Conservation (phyloP, 2,888 invertebrate species). For the Drosophila aldrichi region DNA sequence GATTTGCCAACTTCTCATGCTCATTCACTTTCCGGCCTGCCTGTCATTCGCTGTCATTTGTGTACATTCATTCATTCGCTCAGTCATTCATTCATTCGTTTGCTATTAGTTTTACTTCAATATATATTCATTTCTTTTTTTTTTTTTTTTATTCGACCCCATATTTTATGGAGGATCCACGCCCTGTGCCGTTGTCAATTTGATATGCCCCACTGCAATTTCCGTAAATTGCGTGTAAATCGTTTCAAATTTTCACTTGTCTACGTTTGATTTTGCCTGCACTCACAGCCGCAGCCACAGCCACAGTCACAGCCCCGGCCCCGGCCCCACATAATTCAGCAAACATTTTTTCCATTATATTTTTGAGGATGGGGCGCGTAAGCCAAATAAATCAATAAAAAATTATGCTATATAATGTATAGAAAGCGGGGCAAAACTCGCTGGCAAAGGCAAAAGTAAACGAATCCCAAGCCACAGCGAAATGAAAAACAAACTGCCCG, state of each 20-base stretch:
- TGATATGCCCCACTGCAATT: conserved; percentile 77
- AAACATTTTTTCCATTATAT: conserved; percentile 74
- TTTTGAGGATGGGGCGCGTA: conserved; percentile 43
- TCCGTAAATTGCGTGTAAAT: conserved; percentile 78
- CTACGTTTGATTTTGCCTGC: conserved; percentile 75
- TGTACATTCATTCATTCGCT: conserved; percentile 28
- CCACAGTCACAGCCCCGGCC: no score
- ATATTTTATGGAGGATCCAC: not conserved
- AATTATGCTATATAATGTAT: conserved; percentile 76
- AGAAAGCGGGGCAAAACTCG: conserved; percentile 39
- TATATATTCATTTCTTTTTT: conserved; percentile 21
- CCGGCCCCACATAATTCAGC: conserved; percentile 62
- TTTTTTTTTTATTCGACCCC: conserved; percentile 1
- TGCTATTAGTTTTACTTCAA: conserved; percentile 67
- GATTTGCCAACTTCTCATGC: conserved; percentile 14
- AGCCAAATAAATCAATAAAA: conserved; percentile 78
- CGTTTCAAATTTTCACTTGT: conserved; percentile 82
- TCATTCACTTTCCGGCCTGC: conserved; percentile 11
- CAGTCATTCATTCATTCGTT: conserved; percentile 34
- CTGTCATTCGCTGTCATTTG: conserved; percentile 38
- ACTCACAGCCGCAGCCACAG: conserved; percentile 24
- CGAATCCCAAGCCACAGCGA: conserved; percentile 67
- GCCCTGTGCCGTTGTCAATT: conserved; percentile 58
- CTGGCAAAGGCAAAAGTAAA: conserved; percentile 63
- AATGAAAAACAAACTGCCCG: conserved; percentile 77